Conservation (phyloP, 1,140 invertebrate species). For the Chlorops oryzae region DNA sequence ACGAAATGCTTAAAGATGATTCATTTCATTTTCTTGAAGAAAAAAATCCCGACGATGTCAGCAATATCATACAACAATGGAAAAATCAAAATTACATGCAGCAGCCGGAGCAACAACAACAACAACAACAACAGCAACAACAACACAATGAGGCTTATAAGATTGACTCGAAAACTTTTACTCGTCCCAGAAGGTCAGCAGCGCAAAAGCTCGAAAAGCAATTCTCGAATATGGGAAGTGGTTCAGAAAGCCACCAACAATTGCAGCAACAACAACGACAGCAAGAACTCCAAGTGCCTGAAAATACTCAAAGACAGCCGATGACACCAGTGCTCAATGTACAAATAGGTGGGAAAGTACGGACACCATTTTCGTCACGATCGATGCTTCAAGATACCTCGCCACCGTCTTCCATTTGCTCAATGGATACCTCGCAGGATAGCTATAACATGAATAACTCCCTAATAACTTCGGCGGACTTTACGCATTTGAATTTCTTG, state of each 20-base stretch:
- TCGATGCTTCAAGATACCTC: slow-evolving; percentile 44
- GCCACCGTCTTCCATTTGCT: slow-evolving; percentile 43
- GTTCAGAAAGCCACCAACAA: slow-evolving; percentile 10
- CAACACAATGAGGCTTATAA: slow-evolving; percentile 32
- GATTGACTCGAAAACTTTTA: slow-evolving; percentile 42
- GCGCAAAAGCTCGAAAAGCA: slow-evolving; percentile 34
- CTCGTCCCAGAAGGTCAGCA: slow-evolving; percentile 33
- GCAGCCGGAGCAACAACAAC: slow-evolving; percentile 19
- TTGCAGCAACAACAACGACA: slow-evolving; percentile 13
- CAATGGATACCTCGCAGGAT: slow-evolving; percentile 32
- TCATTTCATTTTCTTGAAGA: slow-evolving; percentile 46
- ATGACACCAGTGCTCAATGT: slow-evolving; percentile 25
- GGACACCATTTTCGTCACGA: slow-evolving; percentile 38
- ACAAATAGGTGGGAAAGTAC: slow-evolving; percentile 43
- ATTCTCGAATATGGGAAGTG: slow-evolving; percentile 30
- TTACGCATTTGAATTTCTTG: slow-evolving; percentile 41
- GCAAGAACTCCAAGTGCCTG: slow-evolving; percentile 11
- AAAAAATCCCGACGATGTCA: slow-evolving; percentile 43
- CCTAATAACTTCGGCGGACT: slow-evolving; percentile 44
- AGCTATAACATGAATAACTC: slow-evolving; percentile 41
- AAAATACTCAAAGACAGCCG: slow-evolving; percentile 1
- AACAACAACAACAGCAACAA: slow-evolving; percentile 13
- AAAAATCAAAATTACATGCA: slow-evolving; percentile 39
- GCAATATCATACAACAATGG: slow-evolving; percentile 44
- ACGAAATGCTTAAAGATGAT: slow-evolving; percentile 46